These are phyloP conservation scores for Platycercus adscitus DNA, from an alignment of 2,113 vertebrate species.

Conservation along the genomic window DNA sequence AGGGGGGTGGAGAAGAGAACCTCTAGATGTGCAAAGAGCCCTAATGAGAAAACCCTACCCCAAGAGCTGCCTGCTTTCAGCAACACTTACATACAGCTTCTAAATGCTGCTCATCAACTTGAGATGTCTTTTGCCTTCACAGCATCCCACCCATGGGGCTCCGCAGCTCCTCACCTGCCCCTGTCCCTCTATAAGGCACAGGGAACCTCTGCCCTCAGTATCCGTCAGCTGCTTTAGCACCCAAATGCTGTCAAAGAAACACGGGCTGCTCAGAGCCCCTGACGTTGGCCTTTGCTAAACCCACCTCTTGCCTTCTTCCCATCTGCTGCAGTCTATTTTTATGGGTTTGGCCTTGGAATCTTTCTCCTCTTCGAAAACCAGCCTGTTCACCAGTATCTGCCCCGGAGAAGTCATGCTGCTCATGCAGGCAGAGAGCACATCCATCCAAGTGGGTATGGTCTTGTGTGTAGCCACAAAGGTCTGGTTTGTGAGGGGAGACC, in stretches of 20 bases:
- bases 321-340: not conserved
- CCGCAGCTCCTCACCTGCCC: not conserved
- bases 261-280: not conserved
- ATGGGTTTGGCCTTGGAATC: not conserved
- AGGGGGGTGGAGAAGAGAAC: not conserved
- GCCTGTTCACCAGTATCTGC: not conserved
- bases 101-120: constrained; percentile 53
- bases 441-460: not conserved
- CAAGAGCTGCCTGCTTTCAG: not conserved
- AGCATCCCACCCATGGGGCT: not conserved
- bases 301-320: not conserved
- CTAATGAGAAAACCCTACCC: constrained; percentile 1
- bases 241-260: not conserved
- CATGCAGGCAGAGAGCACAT: rapidly evolving
- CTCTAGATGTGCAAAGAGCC: constrained; percentile 10
- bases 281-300: not conserved
- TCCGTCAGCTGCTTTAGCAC: not conserved
- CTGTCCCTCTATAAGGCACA: not conserved
- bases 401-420: not conserved
- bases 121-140: not conserved
- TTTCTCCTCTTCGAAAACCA: not conserved
- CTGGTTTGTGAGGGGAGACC: not conserved
- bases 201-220: not conserved
- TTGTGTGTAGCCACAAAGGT: not conserved
- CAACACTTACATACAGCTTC: constrained; percentile 14